Percentiles rank a stretch among this genome's conserved stretches.
phyloP scores from a whole-genome alignment of 2,113 vertebrate species.

The Clarias macrocephalus region DNA sequence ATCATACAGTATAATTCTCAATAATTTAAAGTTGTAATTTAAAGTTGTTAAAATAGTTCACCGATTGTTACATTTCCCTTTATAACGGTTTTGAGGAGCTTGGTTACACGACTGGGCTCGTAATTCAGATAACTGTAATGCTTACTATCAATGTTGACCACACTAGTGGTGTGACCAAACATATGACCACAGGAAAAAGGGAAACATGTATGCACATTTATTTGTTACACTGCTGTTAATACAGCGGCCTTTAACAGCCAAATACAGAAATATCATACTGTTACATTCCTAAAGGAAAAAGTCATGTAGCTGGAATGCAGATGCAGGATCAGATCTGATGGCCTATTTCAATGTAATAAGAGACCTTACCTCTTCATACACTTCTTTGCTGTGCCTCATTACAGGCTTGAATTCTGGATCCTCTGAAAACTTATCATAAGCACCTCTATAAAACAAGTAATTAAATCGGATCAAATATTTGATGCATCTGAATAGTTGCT shows the following conservation, averaged over 20 bases:
- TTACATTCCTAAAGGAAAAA: background rate
- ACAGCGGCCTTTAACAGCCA: background rate
- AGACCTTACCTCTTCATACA: conserved; percentile 81
- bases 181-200: background rate
- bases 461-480: background rate
- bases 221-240: background rate
- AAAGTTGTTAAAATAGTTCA: background rate
- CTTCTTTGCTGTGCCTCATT: conserved; percentile 79
- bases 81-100: background rate
- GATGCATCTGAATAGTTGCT: background rate
- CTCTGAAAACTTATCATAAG: conserved; percentile 87
- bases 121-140: background rate
- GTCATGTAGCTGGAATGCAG: background rate
- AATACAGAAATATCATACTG: background rate
- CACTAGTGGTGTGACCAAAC: background rate
- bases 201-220: background rate
- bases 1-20: background rate
- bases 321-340: background rate
- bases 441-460: conserved; percentile 69
- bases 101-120: background rate
- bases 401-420: conserved; percentile 91
- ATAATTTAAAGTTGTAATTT: background rate
- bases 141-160: background rate
- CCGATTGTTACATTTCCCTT: background rate
- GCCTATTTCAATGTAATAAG: background rate